Evolutionary conservation across 2,113 vertebrate species (phyloP).

Genomic region (Thalassoma bifasciatum): DNA sequence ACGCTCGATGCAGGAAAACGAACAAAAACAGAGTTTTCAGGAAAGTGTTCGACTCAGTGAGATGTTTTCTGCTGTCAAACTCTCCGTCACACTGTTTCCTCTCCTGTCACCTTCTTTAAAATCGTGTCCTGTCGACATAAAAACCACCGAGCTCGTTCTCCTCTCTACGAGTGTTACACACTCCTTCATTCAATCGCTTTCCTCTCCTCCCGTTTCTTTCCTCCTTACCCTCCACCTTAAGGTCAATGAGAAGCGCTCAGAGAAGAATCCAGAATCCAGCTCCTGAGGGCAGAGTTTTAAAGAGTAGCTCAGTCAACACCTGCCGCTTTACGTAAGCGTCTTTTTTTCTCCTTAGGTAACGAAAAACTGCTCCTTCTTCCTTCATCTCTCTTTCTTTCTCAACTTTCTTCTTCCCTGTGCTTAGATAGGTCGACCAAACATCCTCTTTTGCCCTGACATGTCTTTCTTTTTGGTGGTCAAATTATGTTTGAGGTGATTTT

Average conservation of each 20-base stretch:
- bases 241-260: background rate
- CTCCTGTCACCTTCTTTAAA: background rate
- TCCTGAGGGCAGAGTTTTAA: conserved; percentile 1
- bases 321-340: background rate
- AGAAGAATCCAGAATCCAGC: conserved; percentile 14
- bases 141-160: conserved; percentile 3
- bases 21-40: background rate
- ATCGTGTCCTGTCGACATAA: background rate
- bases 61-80: background rate
- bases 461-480: no score
- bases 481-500: no score
- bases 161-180: conserved; percentile 2
- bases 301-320: background rate
- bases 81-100: background rate
- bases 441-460: no score
- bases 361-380: background rate
- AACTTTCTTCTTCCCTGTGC: no score
- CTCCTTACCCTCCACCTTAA: background rate
- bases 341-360: background rate
- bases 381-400: no score
- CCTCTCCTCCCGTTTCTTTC: background rate
- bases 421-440: no score
- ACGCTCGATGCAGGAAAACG: background rate
- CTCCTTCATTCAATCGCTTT: background rate
- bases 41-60: background rate